Evolutionary conservation across 2,888 invertebrate genomes (phyloP).

Genomic region (Orchesella flavescens): DNA sequence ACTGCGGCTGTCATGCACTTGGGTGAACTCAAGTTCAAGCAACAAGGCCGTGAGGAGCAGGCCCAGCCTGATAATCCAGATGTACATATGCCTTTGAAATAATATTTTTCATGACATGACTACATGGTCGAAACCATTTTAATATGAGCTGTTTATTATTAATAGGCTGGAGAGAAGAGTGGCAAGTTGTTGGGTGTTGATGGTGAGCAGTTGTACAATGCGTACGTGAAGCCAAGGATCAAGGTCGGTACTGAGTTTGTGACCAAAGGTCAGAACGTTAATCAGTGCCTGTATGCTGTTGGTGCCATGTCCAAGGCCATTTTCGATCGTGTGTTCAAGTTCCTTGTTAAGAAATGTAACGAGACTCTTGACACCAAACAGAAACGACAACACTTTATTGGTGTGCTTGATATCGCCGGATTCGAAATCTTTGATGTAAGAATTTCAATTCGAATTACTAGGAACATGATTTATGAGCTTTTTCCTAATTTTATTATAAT

Average conservation of each 20-base stretch:
- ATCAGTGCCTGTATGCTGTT: conserved; percentile 90
- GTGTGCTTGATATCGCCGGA: conserved; percentile 99
- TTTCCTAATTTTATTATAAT: no score
- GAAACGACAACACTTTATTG: conserved; percentile 93
- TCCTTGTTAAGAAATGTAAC: conserved; percentile 99
- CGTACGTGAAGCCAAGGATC: conserved; percentile 97
- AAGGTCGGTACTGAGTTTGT: conserved; percentile 99
- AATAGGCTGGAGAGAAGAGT: conserved; percentile 95
- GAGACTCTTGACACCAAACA: conserved; percentile 99
- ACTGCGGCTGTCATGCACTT: conserved; percentile 68
- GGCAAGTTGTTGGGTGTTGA: conserved; percentile 94
- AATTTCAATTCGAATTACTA: no score
- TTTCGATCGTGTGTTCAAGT: conserved; percentile 97
- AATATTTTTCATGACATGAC: no score
- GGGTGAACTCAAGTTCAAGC: conserved; percentile 80
- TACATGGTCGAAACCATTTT: no score
- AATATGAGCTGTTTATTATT: no score
- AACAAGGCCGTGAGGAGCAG: conserved; percentile 99
- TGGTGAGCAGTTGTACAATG: conserved; percentile 90
- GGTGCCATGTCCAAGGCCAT: conserved; percentile 97
- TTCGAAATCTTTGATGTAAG: conserved; percentile 99
- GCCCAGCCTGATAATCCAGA: conserved; percentile 53
- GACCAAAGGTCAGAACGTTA: conserved; percentile 98
- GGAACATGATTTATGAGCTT: no score
- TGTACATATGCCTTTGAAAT: not conserved